Conservation (phyloP, 2,797 vertebrate genomes). For the Nasua narica region DNA sequence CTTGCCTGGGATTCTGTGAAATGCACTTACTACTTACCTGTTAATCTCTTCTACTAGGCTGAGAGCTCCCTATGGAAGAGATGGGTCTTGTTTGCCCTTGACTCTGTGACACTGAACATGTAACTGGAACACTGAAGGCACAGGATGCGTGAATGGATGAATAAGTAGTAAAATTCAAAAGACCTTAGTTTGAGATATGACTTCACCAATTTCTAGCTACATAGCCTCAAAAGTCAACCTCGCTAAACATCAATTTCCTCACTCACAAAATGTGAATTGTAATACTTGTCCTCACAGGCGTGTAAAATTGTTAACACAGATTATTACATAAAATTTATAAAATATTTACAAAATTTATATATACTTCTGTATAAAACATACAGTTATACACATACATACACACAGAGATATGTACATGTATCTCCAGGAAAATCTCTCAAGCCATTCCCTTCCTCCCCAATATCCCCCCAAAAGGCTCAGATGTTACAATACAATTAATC, state of each 20-base stretch:
- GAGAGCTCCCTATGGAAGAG: neutral
- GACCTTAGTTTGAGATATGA: neutral
- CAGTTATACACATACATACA: too few relatives aligned
- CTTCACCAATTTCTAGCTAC: neutral
- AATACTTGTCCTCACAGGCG: neutral
- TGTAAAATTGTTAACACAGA: neutral
- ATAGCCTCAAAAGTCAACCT: neutral
- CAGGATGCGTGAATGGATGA: neutral
- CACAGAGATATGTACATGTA: too few relatives aligned
- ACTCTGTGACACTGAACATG: neutral
- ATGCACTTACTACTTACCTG: neutral
- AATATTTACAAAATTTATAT: neutral
- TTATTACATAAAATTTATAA: neutral
- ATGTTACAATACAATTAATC: neutral
- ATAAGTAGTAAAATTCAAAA: neutral
- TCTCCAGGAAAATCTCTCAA: neutral
- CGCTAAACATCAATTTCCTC: neutral
- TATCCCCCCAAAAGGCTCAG: neutral
- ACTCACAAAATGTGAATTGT: neutral
- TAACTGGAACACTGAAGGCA: neutral
- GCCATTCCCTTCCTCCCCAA: neutral
- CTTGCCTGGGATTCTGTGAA: neutral
- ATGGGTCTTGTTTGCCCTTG: neutral
- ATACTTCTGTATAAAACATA: neutral
- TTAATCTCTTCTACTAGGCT: neutral